Base-by-base conservation (phyloP, 2,888 invertebrate species). In the Aleiodes testaceus region DNA sequence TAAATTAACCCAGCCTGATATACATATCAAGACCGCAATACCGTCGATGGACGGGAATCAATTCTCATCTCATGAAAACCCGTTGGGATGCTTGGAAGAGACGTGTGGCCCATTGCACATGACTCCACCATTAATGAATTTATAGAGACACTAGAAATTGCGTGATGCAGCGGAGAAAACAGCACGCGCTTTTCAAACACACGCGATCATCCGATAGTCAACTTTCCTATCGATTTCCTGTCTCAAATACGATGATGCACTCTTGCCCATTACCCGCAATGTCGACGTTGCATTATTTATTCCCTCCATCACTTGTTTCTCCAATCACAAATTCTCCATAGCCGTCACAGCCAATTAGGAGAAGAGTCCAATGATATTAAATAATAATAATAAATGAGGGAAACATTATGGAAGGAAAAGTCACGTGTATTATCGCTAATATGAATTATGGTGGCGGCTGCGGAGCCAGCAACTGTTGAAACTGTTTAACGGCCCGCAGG, bases 371-470 rank as follows among this genome's bases (percentile, higher is more conserved):
- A 63, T 59, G 61, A 61, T 63, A 26, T 26, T 26, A 26, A 26
- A 26, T 26, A 5, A 18, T 50, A 50, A 49, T 65, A 47, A 55
- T 1, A 66, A 14, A 42, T 5, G 26, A 26, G 50, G 22, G 14
- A 22, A 67, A 50, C 36, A 63, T 42, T 59, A 72, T 55, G 18
- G 53, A 14, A 65, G 44, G 66, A 63, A 47, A 67, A 67, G 72
- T 71, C 73, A 77, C 76, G 77, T 79, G 78, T 79, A 82, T 83
- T 81, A 82, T 82, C 81, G 81, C 79, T 81, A 82, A 84, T 82
- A 84, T 83, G 83, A 84, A 84, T 82, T 84, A 84, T 83, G 79
- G 77, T 79, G 80, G 81, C 83, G 81, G 81, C 84, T 81, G 81
- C 78, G 55, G 67, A 47, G 72, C 73, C 75, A 77, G 79, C 80